These are phyloP conservation scores for Perognathus longimembris DNA, from an alignment of 2,113 vertebrate species.

Conservation along the genomic window DNA sequence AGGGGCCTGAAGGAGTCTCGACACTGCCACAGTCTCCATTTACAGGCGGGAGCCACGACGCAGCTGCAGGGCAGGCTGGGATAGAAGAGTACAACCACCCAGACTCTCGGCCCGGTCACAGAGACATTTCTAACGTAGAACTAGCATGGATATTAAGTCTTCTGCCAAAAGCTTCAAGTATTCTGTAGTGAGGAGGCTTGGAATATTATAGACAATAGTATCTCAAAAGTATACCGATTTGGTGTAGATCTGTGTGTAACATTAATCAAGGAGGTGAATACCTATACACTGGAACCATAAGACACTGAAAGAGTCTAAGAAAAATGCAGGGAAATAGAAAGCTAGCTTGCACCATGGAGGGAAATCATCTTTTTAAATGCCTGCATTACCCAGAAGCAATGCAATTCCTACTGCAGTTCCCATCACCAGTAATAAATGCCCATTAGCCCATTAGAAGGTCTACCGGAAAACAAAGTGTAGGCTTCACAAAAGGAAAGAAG, in stretches of 20 bases:
- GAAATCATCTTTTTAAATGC: not conserved
- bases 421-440: not conserved
- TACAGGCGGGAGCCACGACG: not conserved
- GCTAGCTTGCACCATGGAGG: not conserved
- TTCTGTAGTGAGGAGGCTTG: not conserved
- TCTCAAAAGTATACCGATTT: not conserved
- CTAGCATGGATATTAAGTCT: not conserved
- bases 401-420: not conserved
- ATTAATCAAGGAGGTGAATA: not conserved
- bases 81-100: not conserved
- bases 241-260: not conserved
- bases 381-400: not conserved
- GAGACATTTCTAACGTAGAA: constrained; percentile 20
- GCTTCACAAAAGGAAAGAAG: not conserved
- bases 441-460: not conserved
- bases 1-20: no score
- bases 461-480: not conserved
- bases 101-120: not conserved
- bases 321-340: not conserved
- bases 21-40: no score
- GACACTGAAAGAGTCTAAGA: not conserved
- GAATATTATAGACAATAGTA: constrained; percentile 4
- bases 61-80: not conserved
- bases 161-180: constrained; percentile 8
- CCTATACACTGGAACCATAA: not conserved